phyloP scores from a whole-genome alignment of 1,140 invertebrate genomes.

The Drosophila bocki region DNA sequence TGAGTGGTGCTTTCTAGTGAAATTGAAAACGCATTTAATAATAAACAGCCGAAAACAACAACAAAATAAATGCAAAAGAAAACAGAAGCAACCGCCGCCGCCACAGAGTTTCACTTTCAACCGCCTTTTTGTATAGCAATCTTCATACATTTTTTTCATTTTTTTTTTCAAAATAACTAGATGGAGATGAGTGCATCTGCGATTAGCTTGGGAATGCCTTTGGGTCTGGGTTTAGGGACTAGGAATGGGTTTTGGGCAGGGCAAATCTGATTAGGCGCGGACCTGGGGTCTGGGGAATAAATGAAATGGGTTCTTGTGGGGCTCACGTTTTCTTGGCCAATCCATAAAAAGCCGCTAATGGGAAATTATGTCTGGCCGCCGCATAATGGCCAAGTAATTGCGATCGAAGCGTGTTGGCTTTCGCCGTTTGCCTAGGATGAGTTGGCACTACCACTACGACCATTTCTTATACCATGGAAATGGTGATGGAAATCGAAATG shows the following conservation, averaged over 20 bases:
- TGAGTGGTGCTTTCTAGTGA: slow-evolving; percentile 70
- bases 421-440: slow-evolving; percentile 28
- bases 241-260: neutral
- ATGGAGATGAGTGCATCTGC: slow-evolving; percentile 39
- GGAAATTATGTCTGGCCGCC: slow-evolving; percentile 51
- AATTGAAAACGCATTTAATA: slow-evolving; percentile 79
- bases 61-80: slow-evolving; percentile 8
- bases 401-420: slow-evolving; percentile 44
- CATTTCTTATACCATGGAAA: neutral
- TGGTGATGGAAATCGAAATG: slow-evolving; percentile 24
- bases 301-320: slow-evolving; percentile 3
- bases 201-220: slow-evolving; percentile 50
- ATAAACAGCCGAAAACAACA: slow-evolving; percentile 32
- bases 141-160: slow-evolving; percentile 2
- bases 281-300: neutral
- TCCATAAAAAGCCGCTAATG: slow-evolving; percentile 64
- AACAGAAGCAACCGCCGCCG: slow-evolving; percentile 35
- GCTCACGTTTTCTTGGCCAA: slow-evolving; percentile 66
- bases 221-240: slow-evolving; percentile 4
- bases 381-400: slow-evolving; percentile 48
- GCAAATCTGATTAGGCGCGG: slow-evolving; percentile 36
- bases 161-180: slow-evolving; percentile 19
- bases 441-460: slow-evolving; percentile 25
- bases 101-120: slow-evolving; percentile 75
- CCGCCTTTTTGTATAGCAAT: neutral